Conservation (phyloP, 1,140 invertebrate species). For the Charaxes varanes region DNA sequence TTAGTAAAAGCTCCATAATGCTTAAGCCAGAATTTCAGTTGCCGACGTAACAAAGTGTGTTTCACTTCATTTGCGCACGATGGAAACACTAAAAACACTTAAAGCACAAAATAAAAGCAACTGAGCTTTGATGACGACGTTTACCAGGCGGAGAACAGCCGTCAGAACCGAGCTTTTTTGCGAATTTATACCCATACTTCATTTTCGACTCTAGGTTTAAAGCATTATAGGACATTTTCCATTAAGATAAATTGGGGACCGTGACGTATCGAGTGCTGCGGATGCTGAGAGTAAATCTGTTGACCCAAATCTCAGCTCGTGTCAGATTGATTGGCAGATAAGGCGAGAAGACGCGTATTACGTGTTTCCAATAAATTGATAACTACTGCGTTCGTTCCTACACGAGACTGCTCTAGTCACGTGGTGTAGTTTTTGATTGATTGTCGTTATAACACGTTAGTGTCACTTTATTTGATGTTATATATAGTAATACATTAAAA, state of each 20-base stretch:
- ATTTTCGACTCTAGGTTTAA: not conserved
- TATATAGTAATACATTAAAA: no score
- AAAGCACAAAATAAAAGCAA: slow-evolving; percentile 19
- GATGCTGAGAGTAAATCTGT: slow-evolving; percentile 18
- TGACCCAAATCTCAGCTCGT: slow-evolving; percentile 17
- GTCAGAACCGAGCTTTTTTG: not conserved
- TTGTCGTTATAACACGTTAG: no score
- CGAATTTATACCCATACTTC: not conserved
- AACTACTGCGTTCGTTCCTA: slow-evolving; percentile 1
- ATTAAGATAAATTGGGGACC: not conserved
- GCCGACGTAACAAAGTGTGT: no score
- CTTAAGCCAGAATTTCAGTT: no score
- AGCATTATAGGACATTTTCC: not conserved
- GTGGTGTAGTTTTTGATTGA: no score
- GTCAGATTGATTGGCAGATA: slow-evolving; percentile 23
- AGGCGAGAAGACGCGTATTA: slow-evolving; percentile 15
- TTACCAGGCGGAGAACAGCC: slow-evolving; percentile 16
- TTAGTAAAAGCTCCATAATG: no score
- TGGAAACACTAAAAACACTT: slow-evolving; percentile 14
- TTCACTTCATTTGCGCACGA: slow-evolving; percentile 3
- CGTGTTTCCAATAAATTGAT: slow-evolving; percentile 13
- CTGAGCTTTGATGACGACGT: slow-evolving; percentile 20
- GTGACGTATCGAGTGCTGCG: no score
- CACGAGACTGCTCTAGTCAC: not conserved
- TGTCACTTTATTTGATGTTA: not conserved